Percentiles rank a stretch among this genome's conserved stretches.
These are phyloP conservation scores for Sericinus montela DNA, from an alignment of 2,888 invertebrate genomes.

Conservation along the genomic window DNA sequence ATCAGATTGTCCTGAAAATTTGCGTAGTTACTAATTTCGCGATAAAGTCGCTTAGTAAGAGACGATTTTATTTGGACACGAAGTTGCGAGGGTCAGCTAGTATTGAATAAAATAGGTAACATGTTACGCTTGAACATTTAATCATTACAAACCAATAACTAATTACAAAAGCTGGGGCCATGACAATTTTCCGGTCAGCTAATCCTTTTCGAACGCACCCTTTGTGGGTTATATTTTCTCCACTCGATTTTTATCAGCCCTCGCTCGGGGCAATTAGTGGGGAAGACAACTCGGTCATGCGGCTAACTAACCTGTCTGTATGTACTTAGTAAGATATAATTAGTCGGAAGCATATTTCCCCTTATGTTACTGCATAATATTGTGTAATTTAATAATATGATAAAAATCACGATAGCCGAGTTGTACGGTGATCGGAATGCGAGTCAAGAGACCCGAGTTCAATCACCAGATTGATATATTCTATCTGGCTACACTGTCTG, in stretches of 20 bases:
- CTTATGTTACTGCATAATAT: not conserved
- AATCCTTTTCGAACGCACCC: slow-evolving; percentile 34
- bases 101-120: too few species aligned
- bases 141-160: slow-evolving; percentile 15
- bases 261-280: slow-evolving; percentile 46
- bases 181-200: slow-evolving; percentile 47
- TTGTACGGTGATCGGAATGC: too few species aligned
- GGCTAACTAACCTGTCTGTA: slow-evolving; percentile 38
- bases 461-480: too few species aligned
- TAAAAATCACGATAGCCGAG: too few species aligned
- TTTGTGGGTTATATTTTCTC: slow-evolving; percentile 36
- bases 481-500: too few species aligned
- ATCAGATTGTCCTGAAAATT: too few species aligned
- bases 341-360: slow-evolving; percentile 1
- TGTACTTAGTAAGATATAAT: slow-evolving; percentile 4
- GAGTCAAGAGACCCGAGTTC: too few species aligned
- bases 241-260: slow-evolving; percentile 30
- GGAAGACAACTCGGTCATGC: slow-evolving; percentile 49
- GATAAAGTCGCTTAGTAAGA: too few species aligned
- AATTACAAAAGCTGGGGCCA: slow-evolving; percentile 10
- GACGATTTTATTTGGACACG: too few species aligned
- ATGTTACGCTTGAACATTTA: not conserved
- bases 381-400: too few species aligned
- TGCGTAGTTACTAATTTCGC: too few species aligned
- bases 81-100: too few species aligned